Evolutionary conservation across 1,140 invertebrate genomes (phyloP).

Genomic region (Limonius californicus): DNA sequence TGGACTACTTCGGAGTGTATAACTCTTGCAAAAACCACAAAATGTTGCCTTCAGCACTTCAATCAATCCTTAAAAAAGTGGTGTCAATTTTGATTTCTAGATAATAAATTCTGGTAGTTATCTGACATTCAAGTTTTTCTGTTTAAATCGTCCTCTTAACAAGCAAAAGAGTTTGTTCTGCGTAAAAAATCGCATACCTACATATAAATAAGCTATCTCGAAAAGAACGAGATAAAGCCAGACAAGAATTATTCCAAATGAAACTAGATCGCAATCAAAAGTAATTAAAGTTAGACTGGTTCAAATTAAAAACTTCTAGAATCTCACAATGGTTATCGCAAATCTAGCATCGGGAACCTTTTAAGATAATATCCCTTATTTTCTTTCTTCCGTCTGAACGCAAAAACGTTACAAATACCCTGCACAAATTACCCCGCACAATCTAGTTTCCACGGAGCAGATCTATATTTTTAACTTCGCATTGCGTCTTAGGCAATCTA

Average conservation of each 20-base stretch:
- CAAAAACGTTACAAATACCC: constrained; percentile 8
- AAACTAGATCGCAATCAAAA: constrained; percentile 6
- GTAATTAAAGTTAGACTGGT: constrained; percentile 13
- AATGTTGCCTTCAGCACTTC: no score
- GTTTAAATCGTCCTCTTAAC: no score
- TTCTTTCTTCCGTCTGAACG: constrained; percentile 5
- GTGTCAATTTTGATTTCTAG: no score
- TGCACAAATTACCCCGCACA: constrained; percentile 9
- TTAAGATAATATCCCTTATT: constrained; percentile 14
- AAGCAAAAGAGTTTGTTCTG: no score
- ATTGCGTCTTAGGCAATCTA: constrained; percentile 6
- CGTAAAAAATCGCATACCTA: not conserved
- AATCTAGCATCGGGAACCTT: constrained; percentile 10
- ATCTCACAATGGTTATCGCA: constrained; percentile 10
- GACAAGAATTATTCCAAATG: constrained; percentile 12
- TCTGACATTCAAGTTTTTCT: no score
- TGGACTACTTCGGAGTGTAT: no score
- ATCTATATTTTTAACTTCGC: not conserved
- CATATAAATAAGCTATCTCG: constrained; percentile 1
- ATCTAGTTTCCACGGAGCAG: not conserved
- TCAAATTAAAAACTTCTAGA: constrained; percentile 13
- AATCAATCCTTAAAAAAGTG: no score
- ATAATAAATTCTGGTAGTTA: no score
- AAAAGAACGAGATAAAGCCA: not conserved
- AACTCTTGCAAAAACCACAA: no score